Conservation (phyloP, 2,113 vertebrate genomes). For the Boulengeromyrus knoepffleri region DNA sequence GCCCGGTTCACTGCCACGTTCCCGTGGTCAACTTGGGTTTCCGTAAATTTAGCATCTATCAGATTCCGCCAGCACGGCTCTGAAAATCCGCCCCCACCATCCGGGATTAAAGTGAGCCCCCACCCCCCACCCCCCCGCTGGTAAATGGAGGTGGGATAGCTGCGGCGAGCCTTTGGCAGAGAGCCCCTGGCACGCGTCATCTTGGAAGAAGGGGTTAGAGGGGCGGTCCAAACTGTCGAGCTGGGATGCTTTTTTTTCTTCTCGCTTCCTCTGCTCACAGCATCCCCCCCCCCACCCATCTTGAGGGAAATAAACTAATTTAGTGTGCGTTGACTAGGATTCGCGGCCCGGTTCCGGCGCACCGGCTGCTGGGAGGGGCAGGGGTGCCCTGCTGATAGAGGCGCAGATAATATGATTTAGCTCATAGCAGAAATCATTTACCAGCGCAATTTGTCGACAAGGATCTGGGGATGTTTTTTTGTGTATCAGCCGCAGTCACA, state of each 20-base stretch:
- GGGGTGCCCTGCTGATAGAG: slow-evolving; percentile 19
- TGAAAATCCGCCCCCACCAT: not conserved
- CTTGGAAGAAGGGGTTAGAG: slow-evolving; percentile 30
- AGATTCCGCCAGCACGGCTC: not conserved
- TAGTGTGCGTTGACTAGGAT: slow-evolving; percentile 29
- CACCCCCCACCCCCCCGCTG: not conserved
- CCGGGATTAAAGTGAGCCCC: not conserved
- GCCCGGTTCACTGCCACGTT: not conserved
- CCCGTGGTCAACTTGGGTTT: not conserved
- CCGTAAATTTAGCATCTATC: not conserved
- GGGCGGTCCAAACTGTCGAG: not conserved
- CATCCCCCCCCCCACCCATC: slow-evolving; percentile 23
- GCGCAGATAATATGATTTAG: slow-evolving; percentile 53
- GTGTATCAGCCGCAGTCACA: slow-evolving; percentile 54
- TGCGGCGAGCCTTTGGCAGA: not conserved
- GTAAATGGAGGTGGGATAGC: not conserved
- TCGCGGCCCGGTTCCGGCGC: slow-evolving; percentile 17
- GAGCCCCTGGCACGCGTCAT: not conserved
- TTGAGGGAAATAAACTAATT: slow-evolving; percentile 42
- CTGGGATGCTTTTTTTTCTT: not conserved
- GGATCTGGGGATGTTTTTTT: slow-evolving; percentile 59
- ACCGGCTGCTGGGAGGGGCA: not conserved
- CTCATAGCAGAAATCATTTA: slow-evolving; percentile 64
- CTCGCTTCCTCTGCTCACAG: not conserved
- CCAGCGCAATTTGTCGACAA: slow-evolving; percentile 61